Conservation (phyloP, 2,113 vertebrate genomes). For the Xenotilapia longispinis region DNA sequence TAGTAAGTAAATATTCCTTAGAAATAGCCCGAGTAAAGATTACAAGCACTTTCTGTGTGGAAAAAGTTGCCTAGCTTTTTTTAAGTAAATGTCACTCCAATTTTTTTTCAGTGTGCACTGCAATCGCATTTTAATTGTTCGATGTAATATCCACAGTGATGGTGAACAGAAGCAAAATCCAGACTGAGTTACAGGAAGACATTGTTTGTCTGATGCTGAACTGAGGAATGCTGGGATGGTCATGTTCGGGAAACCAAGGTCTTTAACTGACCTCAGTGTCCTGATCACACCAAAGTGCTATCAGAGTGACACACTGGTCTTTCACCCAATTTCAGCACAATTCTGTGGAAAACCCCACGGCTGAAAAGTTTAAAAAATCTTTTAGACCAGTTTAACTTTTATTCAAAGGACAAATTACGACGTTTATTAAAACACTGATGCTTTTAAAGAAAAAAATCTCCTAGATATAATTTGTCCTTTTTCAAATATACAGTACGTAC, state of each 20-base stretch:
- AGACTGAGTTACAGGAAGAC: background rate
- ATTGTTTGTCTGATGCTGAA: background rate
- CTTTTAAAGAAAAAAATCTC: background rate
- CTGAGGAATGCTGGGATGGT: constrained; percentile 39
- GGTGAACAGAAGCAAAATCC: background rate
- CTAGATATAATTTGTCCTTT: background rate
- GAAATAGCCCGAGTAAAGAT: too few relatives aligned
- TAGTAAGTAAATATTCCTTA: too few relatives aligned
- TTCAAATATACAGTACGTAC: background rate
- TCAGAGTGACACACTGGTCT: background rate
- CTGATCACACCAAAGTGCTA: constrained; percentile 28
- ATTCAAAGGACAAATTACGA: background rate
- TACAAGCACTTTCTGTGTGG: background rate
- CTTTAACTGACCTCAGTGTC: background rate
- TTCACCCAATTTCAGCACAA: background rate
- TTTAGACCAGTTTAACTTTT: background rate
- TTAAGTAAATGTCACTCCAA: too few relatives aligned
- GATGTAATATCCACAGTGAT: background rate
- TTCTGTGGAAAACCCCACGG: background rate
- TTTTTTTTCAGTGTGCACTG: background rate
- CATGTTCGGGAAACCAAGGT: constrained; percentile 32
- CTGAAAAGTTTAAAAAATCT: background rate
- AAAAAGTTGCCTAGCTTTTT: too few relatives aligned
- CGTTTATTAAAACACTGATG: rapidly evolving
- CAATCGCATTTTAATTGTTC: background rate